phyloP scores from a whole-genome alignment of 2,797 vertebrate species.

The Muscicapa comitata region DNA sequence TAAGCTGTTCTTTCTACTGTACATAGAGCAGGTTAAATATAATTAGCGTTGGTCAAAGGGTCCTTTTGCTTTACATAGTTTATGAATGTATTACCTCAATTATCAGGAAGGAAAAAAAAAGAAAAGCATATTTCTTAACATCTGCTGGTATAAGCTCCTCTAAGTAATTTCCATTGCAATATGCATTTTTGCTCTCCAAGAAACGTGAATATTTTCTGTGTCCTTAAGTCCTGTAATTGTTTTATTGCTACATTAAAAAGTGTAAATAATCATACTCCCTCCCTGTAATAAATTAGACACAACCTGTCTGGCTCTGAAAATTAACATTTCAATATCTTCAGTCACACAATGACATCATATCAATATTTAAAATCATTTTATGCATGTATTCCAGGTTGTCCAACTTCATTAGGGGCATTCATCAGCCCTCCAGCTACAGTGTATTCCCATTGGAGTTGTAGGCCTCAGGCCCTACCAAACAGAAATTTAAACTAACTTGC shows the following conservation, averaged over 20 bases:
- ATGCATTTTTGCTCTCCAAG: not conserved
- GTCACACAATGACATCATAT: slow-evolving; percentile 89
- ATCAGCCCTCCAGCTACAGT: slow-evolving; percentile 88
- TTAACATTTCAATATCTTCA: slow-evolving; percentile 94
- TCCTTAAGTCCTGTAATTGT: slow-evolving; percentile 63
- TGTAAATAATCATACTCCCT: slow-evolving; percentile 81
- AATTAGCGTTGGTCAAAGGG: slow-evolving; percentile 1
- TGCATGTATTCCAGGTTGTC: slow-evolving; percentile 98
- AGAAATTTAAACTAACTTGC: slow-evolving; percentile 83
- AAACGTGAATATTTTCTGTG: slow-evolving; percentile 11
- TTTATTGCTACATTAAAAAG: slow-evolving; percentile 78
- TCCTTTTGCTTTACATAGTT: not conserved
- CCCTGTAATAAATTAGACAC: slow-evolving; percentile 80
- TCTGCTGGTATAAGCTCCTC: not conserved
- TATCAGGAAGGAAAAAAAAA: slow-evolving; percentile 5
- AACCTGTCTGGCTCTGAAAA: slow-evolving; percentile 87
- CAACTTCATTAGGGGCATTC: slow-evolving; percentile 98
- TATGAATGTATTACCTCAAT: slow-evolving; percentile 1
- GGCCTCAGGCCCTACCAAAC: slow-evolving; percentile 83
- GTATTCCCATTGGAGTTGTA: slow-evolving; percentile 82
- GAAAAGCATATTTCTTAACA: slow-evolving; percentile 10
- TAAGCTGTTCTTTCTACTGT: not conserved
- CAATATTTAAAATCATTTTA: slow-evolving; percentile 99
- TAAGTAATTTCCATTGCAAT: not conserved
- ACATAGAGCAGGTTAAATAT: not conserved